phyloP scores from a whole-genome alignment of 2,797 vertebrate genomes.

The Channa striata region DNA sequence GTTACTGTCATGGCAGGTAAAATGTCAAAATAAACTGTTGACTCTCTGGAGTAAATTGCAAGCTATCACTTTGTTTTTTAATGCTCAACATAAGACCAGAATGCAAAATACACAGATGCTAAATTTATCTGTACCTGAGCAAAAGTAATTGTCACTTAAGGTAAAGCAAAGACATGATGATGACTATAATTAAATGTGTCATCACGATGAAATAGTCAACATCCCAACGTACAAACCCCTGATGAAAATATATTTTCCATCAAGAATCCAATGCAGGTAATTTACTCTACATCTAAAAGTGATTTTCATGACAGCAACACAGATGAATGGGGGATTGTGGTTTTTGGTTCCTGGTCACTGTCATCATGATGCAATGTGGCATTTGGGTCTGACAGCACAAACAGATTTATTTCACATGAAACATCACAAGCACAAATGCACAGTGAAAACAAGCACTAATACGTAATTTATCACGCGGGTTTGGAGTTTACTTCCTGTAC shows the following conservation, averaged over 20 bases:
- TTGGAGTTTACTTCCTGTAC: conserved; percentile 1
- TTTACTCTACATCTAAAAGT: conserved; percentile 52
- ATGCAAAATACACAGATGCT: conserved; percentile 4
- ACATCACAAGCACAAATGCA: not conserved
- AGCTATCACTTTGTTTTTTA: conserved; percentile 7
- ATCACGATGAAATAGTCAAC: conserved; percentile 46
- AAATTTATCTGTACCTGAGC: not conserved
- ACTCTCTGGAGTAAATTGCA: conserved; percentile 9
- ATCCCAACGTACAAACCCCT: conserved; percentile 44
- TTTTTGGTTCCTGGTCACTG: conserved; percentile 34
- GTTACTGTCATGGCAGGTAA: conserved; percentile 15
- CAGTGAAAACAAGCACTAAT: conserved; percentile 17
- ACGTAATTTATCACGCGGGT: conserved; percentile 21
- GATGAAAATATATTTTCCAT: conserved; percentile 51
- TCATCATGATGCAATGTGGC: no score
- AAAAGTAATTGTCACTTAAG: not conserved
- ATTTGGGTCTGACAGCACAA: no score
- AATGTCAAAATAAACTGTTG: conserved; percentile 56
- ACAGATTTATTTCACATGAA: conserved; percentile 42
- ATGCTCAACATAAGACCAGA: not conserved
- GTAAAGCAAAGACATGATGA: conserved; percentile 13
- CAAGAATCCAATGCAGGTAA: conserved; percentile 29
- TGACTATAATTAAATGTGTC: conserved; percentile 32
- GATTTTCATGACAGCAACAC: conserved; percentile 61
- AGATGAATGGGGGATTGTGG: conserved; percentile 42